phyloP scores from a whole-genome alignment of 2,113 vertebrate genomes.

The Lepisosteus osseus region DNA sequence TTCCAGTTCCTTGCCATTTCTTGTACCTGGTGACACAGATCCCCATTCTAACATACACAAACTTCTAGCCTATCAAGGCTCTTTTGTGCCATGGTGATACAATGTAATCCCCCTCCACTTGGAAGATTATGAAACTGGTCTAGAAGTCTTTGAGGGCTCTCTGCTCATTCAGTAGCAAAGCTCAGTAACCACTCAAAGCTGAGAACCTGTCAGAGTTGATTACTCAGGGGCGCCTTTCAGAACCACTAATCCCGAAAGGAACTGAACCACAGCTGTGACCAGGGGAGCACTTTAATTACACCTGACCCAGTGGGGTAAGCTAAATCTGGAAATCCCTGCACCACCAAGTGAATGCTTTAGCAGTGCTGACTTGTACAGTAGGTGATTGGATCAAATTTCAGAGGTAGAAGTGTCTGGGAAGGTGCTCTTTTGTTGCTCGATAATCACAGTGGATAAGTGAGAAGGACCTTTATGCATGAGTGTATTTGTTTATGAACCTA shows the following conservation, averaged over 20 bases:
- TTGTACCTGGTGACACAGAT: too few relatives aligned
- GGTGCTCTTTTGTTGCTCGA: too few relatives aligned
- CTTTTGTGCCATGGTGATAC: too few relatives aligned
- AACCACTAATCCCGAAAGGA: not conserved
- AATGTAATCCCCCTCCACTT: not conserved
- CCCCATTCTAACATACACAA: too few relatives aligned
- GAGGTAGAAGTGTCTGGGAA: too few relatives aligned
- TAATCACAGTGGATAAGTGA: too few relatives aligned
- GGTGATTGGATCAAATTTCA: too few relatives aligned
- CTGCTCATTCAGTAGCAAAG: not conserved
- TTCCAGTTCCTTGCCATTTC: too few relatives aligned
- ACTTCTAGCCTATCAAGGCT: too few relatives aligned
- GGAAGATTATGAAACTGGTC: not conserved
- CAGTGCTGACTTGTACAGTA: too few relatives aligned
- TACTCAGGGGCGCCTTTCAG: not conserved
- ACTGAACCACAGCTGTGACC: not conserved
- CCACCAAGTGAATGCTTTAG: not conserved
- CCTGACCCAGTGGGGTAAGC: not conserved
- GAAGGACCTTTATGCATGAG: too few relatives aligned
- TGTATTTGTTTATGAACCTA: too few relatives aligned
- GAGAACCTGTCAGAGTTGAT: not conserved
- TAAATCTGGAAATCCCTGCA: not conserved
- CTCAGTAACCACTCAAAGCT: not conserved
- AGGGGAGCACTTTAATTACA: not conserved
- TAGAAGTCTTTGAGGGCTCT: not conserved